phyloP scores from a whole-genome alignment of 2,888 invertebrate genomes.

The Scaptomyza tumidula region DNA sequence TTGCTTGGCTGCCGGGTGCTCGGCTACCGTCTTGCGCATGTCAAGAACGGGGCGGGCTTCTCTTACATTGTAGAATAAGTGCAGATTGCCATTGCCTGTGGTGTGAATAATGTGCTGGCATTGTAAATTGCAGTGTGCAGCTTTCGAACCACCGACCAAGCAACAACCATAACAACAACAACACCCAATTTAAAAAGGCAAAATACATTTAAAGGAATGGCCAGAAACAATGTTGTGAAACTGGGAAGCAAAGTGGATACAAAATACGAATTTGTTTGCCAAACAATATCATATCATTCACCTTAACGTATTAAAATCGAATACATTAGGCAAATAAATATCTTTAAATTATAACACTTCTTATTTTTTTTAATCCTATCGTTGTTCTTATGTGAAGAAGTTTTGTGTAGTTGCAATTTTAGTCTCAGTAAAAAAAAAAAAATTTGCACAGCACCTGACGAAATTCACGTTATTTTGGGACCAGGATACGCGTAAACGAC shows the following conservation, averaged over 20 bases:
- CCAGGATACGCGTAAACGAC: conserved; percentile 46
- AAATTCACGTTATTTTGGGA: conserved; percentile 53
- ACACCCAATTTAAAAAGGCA: conserved; percentile 50
- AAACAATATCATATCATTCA: too few relatives aligned
- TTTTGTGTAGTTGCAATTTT: neutral
- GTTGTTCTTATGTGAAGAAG: neutral
- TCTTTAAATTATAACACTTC: neutral
- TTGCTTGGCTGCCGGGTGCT: conserved; percentile 36
- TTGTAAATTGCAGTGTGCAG: conserved; percentile 53
- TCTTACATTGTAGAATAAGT: conserved; percentile 39
- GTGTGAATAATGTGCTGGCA: conserved; percentile 71
- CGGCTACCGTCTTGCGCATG: conserved; percentile 67
- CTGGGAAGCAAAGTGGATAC: neutral
- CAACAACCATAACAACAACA: conserved; percentile 18
- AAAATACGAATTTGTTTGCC: neutral
- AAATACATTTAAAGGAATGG: conserved; percentile 30
- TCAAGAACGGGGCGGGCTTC: conserved; percentile 44
- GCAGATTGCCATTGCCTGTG: conserved; percentile 45
- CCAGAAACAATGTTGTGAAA: conserved; percentile 19
- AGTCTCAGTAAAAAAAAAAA: conserved; percentile 20
- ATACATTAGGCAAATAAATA: neutral
- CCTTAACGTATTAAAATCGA: neutral
- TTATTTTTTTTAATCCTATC: neutral
- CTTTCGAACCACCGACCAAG: neutral
- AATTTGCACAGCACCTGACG: conserved; percentile 64